Evolutionary conservation across 2,797 vertebrate genomes (phyloP).

Genomic region (Macropus fuliginosus): DNA sequence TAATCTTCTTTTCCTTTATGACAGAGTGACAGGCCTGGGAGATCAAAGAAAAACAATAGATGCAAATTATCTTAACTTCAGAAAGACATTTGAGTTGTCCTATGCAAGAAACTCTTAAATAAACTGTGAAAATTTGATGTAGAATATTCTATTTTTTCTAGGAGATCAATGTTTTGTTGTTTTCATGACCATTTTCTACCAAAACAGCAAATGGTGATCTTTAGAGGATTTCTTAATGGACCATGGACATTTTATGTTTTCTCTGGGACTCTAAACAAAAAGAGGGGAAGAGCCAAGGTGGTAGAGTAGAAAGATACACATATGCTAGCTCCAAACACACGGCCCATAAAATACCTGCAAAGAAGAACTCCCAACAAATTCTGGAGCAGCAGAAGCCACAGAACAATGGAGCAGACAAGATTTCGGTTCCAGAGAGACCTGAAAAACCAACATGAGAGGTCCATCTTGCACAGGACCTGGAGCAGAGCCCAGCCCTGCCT

Average conservation of each 20-base stretch:
- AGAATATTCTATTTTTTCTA: conserved; percentile 49
- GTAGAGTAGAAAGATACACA: no score
- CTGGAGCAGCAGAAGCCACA: no score
- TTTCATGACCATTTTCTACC: not conserved
- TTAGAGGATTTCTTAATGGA: conserved; percentile 24
- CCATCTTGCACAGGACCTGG: no score
- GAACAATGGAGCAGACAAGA: no score
- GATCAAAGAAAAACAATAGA: conserved; percentile 36
- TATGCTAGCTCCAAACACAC: no score
- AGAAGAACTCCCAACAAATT: no score
- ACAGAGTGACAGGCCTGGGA: conserved; percentile 5
- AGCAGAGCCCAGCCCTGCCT: no score
- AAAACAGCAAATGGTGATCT: conserved; percentile 50
- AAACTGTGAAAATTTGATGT: conserved; percentile 56
- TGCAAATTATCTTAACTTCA: conserved; percentile 51
- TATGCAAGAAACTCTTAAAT: conserved; percentile 48
- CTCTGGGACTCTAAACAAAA: conserved; percentile 42
- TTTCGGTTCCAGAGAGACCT: no score
- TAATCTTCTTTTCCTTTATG: conserved; percentile 4
- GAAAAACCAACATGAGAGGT: no score
- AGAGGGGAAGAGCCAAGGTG: not conserved
- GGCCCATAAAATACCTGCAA: no score
- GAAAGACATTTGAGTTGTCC: conserved; percentile 44
- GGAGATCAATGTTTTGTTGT: conserved; percentile 25
- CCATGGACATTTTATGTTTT: conserved; percentile 60